Evolutionary conservation across 2,113 vertebrate species (phyloP).

Genomic region (Emydura subglobosa): DNA sequence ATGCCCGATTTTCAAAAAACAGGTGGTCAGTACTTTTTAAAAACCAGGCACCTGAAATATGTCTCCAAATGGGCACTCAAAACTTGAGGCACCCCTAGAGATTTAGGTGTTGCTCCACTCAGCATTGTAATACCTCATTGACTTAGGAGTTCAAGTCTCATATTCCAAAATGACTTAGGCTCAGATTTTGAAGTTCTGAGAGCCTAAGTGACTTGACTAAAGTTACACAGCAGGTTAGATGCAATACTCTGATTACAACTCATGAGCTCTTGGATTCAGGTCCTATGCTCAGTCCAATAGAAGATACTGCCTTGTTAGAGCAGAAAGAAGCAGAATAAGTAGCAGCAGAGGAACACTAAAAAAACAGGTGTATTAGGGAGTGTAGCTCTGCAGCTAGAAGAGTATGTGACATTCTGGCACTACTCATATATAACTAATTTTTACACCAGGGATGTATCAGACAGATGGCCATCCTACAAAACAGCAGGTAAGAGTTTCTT

Average conservation of each 20-base stretch:
- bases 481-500: constrained; percentile 55
- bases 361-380: not conserved
- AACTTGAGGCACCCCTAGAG: not conserved
- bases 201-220: not conserved
- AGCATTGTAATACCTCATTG: no score
- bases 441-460: not conserved
- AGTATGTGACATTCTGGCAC: not conserved
- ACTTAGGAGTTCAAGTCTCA: no score
- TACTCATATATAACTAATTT: constrained; percentile 8
- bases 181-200: not conserved
- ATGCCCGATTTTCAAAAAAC: no score
- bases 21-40: not conserved
- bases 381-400: not conserved
- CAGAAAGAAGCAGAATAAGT: not conserved
- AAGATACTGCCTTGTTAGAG: not conserved
- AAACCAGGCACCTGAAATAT: not conserved
- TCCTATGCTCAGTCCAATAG: not conserved
- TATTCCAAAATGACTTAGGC: no score
- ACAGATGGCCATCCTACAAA: constrained; percentile 53
- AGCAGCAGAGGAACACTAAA: constrained; percentile 15
- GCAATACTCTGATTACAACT: not conserved
- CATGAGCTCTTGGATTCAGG: not conserved
- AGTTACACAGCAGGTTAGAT: not conserved
- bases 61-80: accelerated
- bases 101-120: no score